These are phyloP conservation scores for Hypolimnas misippus DNA, from an alignment of 2,888 invertebrate species.

Conservation along the genomic window DNA sequence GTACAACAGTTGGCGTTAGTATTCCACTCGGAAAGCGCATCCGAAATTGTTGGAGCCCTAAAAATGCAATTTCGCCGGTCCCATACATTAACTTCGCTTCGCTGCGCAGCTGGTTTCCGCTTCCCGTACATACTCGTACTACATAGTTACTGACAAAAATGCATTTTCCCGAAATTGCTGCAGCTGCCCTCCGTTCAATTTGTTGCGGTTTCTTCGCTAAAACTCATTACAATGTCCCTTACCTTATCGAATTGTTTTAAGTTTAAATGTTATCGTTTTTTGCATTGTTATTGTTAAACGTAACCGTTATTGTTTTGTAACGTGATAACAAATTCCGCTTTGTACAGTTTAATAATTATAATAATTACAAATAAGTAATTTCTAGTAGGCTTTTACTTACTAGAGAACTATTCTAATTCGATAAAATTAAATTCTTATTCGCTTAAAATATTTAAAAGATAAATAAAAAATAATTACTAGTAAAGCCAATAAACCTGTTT, in stretches of 20 bases:
- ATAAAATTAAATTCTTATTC: too few species aligned
- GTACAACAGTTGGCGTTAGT: constrained; percentile 28
- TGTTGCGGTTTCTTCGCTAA: constrained; percentile 60
- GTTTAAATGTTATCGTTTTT: constrained; percentile 17
- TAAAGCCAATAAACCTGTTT: too few species aligned
- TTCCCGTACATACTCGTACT: constrained; percentile 61
- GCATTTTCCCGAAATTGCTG: constrained; percentile 76
- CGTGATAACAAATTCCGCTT: neutral
- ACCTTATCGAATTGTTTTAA: constrained; percentile 18
- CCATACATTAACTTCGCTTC: constrained; percentile 70
- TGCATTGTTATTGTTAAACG: constrained; percentile 13
- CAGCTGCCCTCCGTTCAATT: constrained; percentile 55
- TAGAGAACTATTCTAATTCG: too few species aligned
- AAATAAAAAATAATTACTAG: too few species aligned
- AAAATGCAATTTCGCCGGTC: constrained; percentile 79
- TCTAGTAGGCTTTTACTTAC: neutral
- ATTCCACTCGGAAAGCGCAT: constrained; percentile 41
- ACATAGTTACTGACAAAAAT: constrained; percentile 57
- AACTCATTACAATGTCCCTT: constrained; percentile 35
- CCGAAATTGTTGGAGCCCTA: constrained; percentile 73
- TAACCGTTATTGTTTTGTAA: neutral
- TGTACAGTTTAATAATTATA: neutral
- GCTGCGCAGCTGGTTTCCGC: constrained; percentile 80
- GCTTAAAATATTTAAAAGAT: too few species aligned
- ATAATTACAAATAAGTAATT: neutral